Percentiles rank a stretch among this genome's conserved stretches.
Conservation (phyloP, 2,888 invertebrate species). For the Atethmia centrago region DNA sequence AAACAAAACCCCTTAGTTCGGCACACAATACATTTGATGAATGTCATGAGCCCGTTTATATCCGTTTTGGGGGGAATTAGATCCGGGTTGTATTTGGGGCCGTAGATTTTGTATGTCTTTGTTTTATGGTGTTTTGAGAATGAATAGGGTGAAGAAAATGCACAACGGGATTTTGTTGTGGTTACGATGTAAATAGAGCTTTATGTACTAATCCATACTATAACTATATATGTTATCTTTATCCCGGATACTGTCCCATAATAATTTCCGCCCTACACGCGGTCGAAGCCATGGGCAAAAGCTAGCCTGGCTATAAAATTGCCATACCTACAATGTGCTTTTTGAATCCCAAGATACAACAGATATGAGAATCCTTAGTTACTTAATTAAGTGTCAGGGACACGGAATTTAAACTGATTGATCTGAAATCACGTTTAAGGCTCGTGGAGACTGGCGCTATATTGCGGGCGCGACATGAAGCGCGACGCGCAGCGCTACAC, state of each 20-base stretch:
- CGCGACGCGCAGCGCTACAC: too few relatives aligned
- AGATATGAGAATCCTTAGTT: neutral
- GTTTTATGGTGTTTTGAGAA: conserved; percentile 35
- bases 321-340: too few relatives aligned
- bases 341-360: neutral
- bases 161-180: neutral
- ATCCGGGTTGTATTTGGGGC: conserved; percentile 44
- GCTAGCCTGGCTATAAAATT: neutral
- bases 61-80: conserved; percentile 54
- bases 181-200: neutral
- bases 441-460: too few relatives aligned
- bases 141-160: conserved; percentile 2
- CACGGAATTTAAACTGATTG: neutral
- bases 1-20: conserved; percentile 49
- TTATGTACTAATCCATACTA: too few relatives aligned
- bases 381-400: neutral
- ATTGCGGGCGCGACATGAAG: too few relatives aligned
- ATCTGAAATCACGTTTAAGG: too few relatives aligned
- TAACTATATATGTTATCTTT: too few relatives aligned
- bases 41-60: conserved; percentile 53
- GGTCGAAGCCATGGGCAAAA: too few relatives aligned
- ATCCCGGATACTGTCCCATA: too few relatives aligned
- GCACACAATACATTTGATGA: conserved; percentile 56
- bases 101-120: conserved; percentile 41
- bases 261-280: too few relatives aligned